Conservation (phyloP, 2,888 invertebrate genomes). For the Cyaniris semiargus region DNA sequence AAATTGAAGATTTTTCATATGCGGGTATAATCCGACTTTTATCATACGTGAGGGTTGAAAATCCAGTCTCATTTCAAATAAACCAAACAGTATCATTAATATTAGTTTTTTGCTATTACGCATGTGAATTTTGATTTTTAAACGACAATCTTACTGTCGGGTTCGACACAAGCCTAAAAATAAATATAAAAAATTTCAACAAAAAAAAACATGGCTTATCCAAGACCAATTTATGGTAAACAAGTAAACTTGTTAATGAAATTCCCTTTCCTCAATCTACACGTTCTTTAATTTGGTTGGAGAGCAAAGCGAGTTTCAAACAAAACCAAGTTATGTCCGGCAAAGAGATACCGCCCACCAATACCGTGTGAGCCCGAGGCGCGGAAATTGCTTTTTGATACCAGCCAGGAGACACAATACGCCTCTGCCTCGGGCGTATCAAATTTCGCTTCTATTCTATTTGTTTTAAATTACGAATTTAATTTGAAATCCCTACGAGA, state of each 20-base stretch:
- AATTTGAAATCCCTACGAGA: background rate
- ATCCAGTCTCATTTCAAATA: background rate
- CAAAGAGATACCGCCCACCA: slow-evolving; percentile 45
- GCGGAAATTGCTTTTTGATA: slow-evolving; percentile 67
- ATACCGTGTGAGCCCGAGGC: slow-evolving; percentile 56
- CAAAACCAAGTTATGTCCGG: slow-evolving; percentile 44
- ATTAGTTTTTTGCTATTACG: no score
- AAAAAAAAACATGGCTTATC: background rate
- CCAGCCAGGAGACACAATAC: slow-evolving; percentile 43
- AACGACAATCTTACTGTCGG: no score
- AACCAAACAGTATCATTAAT: background rate
- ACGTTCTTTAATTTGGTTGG: slow-evolving; percentile 12
- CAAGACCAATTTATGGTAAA: background rate
- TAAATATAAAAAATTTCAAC: background rate
- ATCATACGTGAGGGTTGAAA: background rate
- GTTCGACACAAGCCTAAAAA: no score
- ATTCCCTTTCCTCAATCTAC: background rate
- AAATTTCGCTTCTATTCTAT: slow-evolving; percentile 17
- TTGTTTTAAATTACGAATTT: slow-evolving; percentile 22
- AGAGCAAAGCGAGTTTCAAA: slow-evolving; percentile 8
- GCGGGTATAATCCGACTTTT: background rate
- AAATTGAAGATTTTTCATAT: background rate
- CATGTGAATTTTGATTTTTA: no score
- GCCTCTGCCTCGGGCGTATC: slow-evolving; percentile 51
- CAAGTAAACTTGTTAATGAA: background rate